Base-by-base conservation (phyloP, 2,113 vertebrate genomes). In the Amazona vittata region DNA sequence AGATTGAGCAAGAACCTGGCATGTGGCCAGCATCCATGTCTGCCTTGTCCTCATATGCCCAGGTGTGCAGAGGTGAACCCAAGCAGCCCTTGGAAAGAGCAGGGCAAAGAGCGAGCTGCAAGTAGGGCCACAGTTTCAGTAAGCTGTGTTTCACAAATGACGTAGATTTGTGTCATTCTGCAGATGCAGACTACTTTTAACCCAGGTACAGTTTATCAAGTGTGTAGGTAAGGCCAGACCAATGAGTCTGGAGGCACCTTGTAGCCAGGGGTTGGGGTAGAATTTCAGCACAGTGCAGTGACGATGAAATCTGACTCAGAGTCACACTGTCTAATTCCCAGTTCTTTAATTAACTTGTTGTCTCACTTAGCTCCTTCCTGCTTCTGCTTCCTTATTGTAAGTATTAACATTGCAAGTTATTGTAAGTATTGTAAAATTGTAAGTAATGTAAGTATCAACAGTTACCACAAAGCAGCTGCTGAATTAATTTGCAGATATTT, bases 81-180 rank as follows among this genome's bases (percentile, higher is more conserved):
- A 0, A 71, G 15, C 25, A 76, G 63, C 68, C 57, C 22, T 43
- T 44, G 71, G 35, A 80, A 64, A 31, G 22, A 70, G 10, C 18
- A 8, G 0, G 1, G 46, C 46, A 47, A 63, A 63, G 25, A 71
- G 62, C 41, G 47, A 68, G 62, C 78, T 82, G 62, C 20, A 24
- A 55, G 39, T 8, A 39, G 24, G 13, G 39, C 35, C 43, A 52
- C 71, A 35, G 28, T 17, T 87, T 64, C 79, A 29, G 21, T 33
- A 60, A 80, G 47, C 47, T 1, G 0, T 5, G 44, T 33, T 69
- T 47, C 39, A 20, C 44, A 57, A 21, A 62, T 1, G 0, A 5
- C 0, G 6, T 35, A 47, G 33, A 31, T 35, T 24, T 52, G 69
- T 75, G 55, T 14, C 12, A 26, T 2, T 1, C 29, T n/a, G 73